Evolutionary conservation across 2,797 vertebrate genomes (phyloP), one percentile per base, ranked within the genome.

Genomic region (Acipenser ruthenus): DNA sequence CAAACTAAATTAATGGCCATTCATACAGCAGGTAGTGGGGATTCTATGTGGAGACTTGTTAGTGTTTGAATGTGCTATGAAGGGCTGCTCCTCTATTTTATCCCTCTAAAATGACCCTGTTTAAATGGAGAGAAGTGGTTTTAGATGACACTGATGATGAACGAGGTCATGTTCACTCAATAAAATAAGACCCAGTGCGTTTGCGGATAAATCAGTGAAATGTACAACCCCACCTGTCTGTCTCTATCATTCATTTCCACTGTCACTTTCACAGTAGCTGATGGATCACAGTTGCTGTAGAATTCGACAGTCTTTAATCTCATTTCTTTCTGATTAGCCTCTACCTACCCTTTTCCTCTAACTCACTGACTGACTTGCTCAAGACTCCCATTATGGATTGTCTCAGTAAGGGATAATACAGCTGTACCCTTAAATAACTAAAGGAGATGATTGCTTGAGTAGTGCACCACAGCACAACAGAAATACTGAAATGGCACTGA

Each of bases 301-400:
- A 97, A 98, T 97, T 96, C 98, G 95, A 98, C 95, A 98, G 95
- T 94, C 93, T 96, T 97, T 96, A 98, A 97, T 98, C 93, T 93
- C 91, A 93, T 95, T 96, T 92, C 92, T 96, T 95, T 92, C 92
- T 95, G 89, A 95, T 97, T 95, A 96, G 94, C 92, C 94, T 94
- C 91, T 93, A 90, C 87, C 85, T 88, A 75, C 73, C 84, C 82
- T 98, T 96, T 96, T 91, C 91, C 94, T 94, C 93, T 93, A 93
- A 94, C 90, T 94, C 92, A 92, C 90, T 91, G 88, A 94, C 89
- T 91, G 89, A 90, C 89, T 90, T 88, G 93, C 93, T 92, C 92
- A 94, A 88, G 91, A 85, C 84, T 87, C 86, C 74, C 76, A 73
- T 81, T 7, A 15, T 83, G 84, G 84, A 87, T 77, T 87, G 71